Evolutionary conservation across 2,888 invertebrate species (phyloP).

Genomic region (Diarsia rubi): DNA sequence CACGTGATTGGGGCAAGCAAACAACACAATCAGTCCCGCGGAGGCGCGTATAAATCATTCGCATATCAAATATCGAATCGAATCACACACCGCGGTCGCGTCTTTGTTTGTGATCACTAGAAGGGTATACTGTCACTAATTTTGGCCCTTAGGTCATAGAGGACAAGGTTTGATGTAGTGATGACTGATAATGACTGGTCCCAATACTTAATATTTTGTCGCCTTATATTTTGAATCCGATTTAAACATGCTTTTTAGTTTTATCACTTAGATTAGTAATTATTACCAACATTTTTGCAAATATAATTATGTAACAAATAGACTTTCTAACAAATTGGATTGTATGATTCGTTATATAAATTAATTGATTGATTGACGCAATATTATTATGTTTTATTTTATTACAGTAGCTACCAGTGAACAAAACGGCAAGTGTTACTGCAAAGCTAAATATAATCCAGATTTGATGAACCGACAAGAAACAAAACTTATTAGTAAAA

Average conservation of each 20-base stretch:
- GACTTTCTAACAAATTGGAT: too few relatives aligned
- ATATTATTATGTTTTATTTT: too few relatives aligned
- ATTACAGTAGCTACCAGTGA: too few relatives aligned
- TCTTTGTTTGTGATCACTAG: conserved; percentile 47
- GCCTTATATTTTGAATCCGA: not conserved
- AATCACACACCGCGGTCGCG: conserved; percentile 44
- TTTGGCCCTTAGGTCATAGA: too few relatives aligned
- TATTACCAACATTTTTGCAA: too few relatives aligned
- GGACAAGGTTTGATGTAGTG: not conserved
- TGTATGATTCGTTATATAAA: too few relatives aligned
- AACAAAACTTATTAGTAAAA: not conserved
- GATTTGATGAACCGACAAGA: not conserved
- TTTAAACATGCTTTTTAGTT: too few relatives aligned
- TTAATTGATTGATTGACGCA: too few relatives aligned
- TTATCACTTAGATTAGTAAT: too few relatives aligned
- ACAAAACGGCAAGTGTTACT: not conserved
- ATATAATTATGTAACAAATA: too few relatives aligned
- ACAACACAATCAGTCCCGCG: conserved; percentile 63
- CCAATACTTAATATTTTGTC: not conserved
- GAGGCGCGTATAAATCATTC: conserved; percentile 63
- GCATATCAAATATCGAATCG: conserved; percentile 59
- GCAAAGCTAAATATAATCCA: not conserved
- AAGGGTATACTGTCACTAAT: conserved; percentile 23
- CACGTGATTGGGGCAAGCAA: conserved; percentile 65
- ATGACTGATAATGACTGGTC: not conserved